These are phyloP conservation scores for Rallus limicola DNA, from an alignment of 2,113 vertebrate species.

Conservation along the genomic window DNA sequence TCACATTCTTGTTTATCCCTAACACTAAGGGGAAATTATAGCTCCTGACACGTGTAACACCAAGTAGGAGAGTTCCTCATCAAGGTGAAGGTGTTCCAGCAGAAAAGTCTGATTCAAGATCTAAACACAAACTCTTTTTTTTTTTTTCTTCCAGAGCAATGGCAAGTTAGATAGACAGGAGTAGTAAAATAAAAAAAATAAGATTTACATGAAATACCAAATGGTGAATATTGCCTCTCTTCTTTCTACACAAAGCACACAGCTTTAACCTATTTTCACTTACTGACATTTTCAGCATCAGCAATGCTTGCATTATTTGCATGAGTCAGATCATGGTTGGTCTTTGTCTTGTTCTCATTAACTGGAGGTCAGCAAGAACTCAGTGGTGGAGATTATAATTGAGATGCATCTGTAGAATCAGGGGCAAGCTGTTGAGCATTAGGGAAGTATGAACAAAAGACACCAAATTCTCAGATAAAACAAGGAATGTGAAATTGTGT, in stretches of 20 bases:
- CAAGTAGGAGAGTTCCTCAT: not conserved
- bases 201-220: not conserved
- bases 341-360: conserved; percentile 34
- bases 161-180: not conserved
- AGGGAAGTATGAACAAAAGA: not conserved
- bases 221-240: not conserved
- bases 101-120: not conserved
- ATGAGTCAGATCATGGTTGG: not conserved
- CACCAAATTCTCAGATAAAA: not conserved
- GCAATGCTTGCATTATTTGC: not conserved
- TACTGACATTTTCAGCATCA: not conserved
- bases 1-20: not conserved
- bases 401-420: not conserved
- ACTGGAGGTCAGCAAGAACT: not conserved
- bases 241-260: not conserved
- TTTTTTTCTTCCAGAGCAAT: not conserved
- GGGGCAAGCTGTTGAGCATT: not conserved
- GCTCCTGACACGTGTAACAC: rapidly evolving
- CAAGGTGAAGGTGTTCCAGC: not conserved
- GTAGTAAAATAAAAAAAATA: not conserved
- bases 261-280: conserved; percentile 15
- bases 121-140: not conserved
- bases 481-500: not conserved
- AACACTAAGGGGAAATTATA: not conserved
- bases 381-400: not conserved